Conservation (phyloP, 2,113 vertebrate species). For the Ginglymostoma cirratum region DNA sequence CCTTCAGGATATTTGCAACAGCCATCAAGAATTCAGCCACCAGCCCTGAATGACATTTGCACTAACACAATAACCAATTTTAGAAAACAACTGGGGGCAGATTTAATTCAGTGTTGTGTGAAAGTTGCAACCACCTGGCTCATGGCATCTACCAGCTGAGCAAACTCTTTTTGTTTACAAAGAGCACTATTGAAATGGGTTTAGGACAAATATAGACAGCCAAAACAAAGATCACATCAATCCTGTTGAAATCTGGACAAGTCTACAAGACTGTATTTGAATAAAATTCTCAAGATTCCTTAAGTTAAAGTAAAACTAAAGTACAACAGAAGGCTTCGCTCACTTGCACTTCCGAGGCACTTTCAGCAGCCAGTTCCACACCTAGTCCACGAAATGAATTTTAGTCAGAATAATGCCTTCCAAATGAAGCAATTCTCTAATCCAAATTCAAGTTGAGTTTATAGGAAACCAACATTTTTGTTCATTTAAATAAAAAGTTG, state of each 20-base stretch:
- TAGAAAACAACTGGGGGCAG: background rate
- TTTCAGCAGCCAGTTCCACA: background rate
- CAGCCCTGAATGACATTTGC: background rate
- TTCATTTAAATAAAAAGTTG: background rate
- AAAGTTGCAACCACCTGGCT: background rate
- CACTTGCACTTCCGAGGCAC: background rate
- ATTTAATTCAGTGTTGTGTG: background rate
- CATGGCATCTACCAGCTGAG: background rate
- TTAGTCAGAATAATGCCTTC: background rate
- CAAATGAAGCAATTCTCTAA: background rate
- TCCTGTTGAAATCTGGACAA: too few species aligned
- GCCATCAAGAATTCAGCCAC: background rate
- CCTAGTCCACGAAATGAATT: background rate
- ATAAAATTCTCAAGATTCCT: background rate
- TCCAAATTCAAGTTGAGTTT: background rate
- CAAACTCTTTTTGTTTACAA: too few species aligned
- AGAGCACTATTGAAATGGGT: background rate
- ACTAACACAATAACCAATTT: background rate
- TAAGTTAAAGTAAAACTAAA: conserved; percentile 21
- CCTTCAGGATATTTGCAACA: background rate
- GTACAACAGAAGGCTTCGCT: background rate
- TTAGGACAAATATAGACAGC: background rate
- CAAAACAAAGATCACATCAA: background rate
- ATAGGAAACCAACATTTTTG: background rate
- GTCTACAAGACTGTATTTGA: background rate